phyloP scores from a whole-genome alignment of 2,888 invertebrate genomes.

The Drosophila dives region DNA sequence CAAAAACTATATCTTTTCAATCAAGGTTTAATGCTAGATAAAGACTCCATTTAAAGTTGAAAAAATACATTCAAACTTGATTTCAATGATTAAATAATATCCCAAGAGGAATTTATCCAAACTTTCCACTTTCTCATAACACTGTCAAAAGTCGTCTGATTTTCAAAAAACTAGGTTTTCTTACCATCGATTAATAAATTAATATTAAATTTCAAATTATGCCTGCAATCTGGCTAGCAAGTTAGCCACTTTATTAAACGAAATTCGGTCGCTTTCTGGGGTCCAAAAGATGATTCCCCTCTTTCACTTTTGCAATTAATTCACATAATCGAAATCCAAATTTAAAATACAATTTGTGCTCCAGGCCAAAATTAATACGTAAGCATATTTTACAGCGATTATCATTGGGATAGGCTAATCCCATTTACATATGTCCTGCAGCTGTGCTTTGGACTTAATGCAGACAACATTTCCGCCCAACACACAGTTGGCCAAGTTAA shows the following conservation, averaged over 20 bases:
- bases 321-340: background rate
- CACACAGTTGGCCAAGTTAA: constrained; percentile 18
- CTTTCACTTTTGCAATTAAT: background rate
- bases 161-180: background rate
- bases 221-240: background rate
- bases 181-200: background rate
- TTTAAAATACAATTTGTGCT: background rate
- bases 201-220: background rate
- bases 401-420: constrained; percentile 3
- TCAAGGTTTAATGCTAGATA: background rate
- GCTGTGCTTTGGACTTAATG: background rate
- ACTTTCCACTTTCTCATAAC: background rate
- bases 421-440: constrained; percentile 1
- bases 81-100: background rate
- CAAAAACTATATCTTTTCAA: background rate
- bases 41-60: background rate
- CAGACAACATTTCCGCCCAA: constrained; percentile 1
- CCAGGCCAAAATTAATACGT: background rate
- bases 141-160: background rate
- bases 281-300: background rate
- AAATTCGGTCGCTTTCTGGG: background rate
- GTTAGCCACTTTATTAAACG: background rate
- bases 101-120: background rate
- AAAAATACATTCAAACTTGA: background rate
- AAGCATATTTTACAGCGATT: background rate